A percentile compares a stretch with the other conserved stretches of the same genome.
These are phyloP conservation scores for Crotalus viridis DNA, from an alignment of 2,113 vertebrate genomes.

Conservation along the genomic window DNA sequence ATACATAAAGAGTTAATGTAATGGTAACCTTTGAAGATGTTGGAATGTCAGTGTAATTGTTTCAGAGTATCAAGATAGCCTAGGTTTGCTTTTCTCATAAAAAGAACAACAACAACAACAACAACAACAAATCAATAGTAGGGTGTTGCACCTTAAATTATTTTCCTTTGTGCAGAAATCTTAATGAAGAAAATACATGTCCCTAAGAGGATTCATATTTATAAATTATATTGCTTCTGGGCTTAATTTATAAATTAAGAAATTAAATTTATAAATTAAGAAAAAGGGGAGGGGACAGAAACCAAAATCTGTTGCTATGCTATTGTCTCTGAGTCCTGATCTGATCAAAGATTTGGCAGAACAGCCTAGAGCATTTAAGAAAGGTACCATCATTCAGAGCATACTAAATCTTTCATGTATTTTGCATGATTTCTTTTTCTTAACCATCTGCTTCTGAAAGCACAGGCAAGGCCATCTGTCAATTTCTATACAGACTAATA, in stretches of 20 bases:
- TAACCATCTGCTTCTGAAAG: neutral
- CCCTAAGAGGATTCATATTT: neutral
- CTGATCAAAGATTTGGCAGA: conserved; percentile 2
- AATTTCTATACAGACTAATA: neutral
- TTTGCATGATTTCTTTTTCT: neutral
- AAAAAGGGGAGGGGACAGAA: neutral
- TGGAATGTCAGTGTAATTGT: neutral
- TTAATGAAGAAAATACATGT: neutral
- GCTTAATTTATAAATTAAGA: no score
- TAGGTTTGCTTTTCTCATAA: neutral
- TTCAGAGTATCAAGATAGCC: neutral
- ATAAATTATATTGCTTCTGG: neutral
- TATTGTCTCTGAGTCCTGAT: neutral
- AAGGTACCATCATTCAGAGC: neutral
- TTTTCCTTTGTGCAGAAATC: neutral
- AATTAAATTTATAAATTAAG: neutral
- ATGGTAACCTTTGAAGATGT: neutral
- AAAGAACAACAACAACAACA: neutral
- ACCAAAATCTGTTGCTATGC: neutral
- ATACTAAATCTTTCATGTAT: neutral
- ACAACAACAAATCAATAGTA: neutral
- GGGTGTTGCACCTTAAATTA: neutral
- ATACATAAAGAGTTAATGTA: neutral
- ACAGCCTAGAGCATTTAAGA: neutral
- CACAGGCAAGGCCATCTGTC: neutral